These are phyloP conservation scores for Pantala flavescens DNA, from an alignment of 1,140 invertebrate species.

Conservation along the genomic window DNA sequence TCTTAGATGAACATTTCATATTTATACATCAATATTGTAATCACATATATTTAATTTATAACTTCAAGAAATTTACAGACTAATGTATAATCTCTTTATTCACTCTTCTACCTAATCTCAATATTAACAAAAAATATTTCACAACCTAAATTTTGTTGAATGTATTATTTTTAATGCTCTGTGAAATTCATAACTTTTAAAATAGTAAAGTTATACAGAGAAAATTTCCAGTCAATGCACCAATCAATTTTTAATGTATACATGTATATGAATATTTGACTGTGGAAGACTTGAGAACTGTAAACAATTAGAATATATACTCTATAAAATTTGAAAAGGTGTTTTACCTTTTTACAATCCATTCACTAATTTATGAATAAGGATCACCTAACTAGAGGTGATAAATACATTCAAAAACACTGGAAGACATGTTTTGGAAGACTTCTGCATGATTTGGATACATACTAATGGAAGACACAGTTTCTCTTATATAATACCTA, in stretches of 20 bases:
- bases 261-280: neutral
- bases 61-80: neutral
- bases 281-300: neutral
- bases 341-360: neutral
- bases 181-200: neutral
- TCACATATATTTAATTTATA: neutral
- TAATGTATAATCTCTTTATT: neutral
- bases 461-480: neutral
- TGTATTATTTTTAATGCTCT: neutral
- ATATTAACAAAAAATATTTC: neutral
- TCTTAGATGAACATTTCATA: neutral
- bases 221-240: neutral
- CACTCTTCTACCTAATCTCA: neutral
- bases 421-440: neutral
- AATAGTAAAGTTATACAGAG: neutral
- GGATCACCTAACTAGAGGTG: neutral
- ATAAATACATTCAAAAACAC: neutral
- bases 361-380: neutral
- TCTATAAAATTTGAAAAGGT: neutral
- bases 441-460: neutral
- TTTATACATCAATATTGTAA: neutral
- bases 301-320: neutral
- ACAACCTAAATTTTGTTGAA: neutral
- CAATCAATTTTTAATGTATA: neutral
- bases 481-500: neutral